Conservation (phyloP, 2,113 vertebrate genomes). For the Varanus komodoensis region DNA sequence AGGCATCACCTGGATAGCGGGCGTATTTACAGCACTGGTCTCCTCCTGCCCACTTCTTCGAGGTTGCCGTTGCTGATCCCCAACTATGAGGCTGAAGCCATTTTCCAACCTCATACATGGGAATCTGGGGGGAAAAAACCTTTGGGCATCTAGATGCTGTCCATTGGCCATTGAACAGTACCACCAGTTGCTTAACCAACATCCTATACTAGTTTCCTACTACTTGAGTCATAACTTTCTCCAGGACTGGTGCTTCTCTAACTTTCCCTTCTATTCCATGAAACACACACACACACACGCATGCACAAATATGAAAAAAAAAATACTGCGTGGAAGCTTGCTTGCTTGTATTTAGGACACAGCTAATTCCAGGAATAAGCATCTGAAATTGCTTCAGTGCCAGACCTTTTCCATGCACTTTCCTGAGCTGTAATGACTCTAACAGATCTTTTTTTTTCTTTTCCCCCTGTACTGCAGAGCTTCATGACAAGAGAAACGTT, state of each 20-base stretch:
- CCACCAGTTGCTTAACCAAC: background rate
- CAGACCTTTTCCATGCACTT: constrained; percentile 20
- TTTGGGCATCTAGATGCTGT: too few species aligned
- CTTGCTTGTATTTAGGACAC: background rate
- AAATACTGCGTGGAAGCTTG: background rate
- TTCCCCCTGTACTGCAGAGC: constrained; percentile 2
- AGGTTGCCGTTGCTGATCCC: too few species aligned
- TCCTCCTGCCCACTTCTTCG: too few species aligned
- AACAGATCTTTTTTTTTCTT: background rate
- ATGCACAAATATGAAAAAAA: background rate
- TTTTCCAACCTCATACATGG: too few species aligned
- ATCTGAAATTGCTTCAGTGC: constrained; percentile 1
- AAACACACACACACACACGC: background rate
- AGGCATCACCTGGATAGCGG: too few species aligned
- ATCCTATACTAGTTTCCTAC: too few species aligned
- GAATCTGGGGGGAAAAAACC: too few species aligned
- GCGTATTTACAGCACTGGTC: too few species aligned
- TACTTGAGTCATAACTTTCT: background rate
- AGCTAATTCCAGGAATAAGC: background rate
- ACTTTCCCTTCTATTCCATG: background rate
- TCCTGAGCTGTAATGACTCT: constrained; percentile 22
- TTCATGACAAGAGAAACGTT: background rate
- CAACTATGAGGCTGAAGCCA: too few species aligned
- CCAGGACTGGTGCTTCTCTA: background rate
- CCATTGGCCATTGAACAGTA: too few species aligned